phyloP scores from a whole-genome alignment of 2,113 vertebrate species.

The Crotophaga sulcirostris region DNA sequence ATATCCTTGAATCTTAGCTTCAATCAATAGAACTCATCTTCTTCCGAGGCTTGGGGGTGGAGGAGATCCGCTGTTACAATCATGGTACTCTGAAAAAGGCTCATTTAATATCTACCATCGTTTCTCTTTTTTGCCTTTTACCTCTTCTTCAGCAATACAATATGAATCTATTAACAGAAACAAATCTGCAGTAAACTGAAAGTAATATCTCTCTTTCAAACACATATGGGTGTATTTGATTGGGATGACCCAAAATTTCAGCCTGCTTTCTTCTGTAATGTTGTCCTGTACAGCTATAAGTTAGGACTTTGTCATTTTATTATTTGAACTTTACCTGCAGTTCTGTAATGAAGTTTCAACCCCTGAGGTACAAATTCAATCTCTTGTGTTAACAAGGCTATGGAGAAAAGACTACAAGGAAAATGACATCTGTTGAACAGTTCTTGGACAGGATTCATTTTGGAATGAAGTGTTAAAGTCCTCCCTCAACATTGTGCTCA shows the following conservation, averaged over 20 bases:
- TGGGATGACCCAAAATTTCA: neutral
- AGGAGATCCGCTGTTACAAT: neutral
- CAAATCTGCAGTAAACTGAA: neutral
- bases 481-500: neutral
- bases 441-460: neutral
- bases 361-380: constrained; percentile 35
- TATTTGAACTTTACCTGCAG: neutral
- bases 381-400: constrained; percentile 38
- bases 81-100: neutral
- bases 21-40: neutral
- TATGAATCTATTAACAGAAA: neutral
- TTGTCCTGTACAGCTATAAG: neutral
- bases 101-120: neutral
- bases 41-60: neutral
- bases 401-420: constrained; percentile 33
- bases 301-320: neutral
- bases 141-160: neutral
- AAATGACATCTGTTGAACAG: constrained; percentile 42
- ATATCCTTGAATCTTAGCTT: neutral
- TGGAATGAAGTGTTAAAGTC: neutral
- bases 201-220: neutral
- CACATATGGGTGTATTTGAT: neutral
- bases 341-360: neutral
- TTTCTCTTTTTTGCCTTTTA: neutral
- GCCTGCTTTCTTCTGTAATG: neutral